These are phyloP conservation scores for Coelopa frigida DNA, from an alignment of 1,140 invertebrate genomes.

Conservation along the genomic window DNA sequence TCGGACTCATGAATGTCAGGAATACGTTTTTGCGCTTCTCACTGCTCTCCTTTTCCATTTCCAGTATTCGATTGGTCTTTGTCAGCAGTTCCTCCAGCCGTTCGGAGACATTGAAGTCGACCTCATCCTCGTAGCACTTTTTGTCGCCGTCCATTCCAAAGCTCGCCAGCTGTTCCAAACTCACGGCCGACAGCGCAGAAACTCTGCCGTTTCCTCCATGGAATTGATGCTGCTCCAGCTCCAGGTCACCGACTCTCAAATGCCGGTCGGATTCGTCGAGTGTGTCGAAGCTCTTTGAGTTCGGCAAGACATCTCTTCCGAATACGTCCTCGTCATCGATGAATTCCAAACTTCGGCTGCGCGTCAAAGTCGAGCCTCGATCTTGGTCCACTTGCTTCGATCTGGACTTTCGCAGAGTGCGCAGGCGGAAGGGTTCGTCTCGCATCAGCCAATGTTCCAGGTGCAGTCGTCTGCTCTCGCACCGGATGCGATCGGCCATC, in stretches of 20 bases:
- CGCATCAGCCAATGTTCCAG: slow-evolving; percentile 60
- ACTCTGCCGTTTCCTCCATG: too few species aligned
- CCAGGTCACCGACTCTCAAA: not conserved
- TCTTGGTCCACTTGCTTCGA: slow-evolving; percentile 50
- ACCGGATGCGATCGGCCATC: slow-evolving; percentile 55
- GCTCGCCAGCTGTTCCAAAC: not conserved
- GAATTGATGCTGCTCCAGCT: not conserved
- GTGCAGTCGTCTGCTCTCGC: slow-evolving; percentile 57
- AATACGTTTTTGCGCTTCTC: too few species aligned
- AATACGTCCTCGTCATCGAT: slow-evolving; percentile 46
- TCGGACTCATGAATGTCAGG: too few species aligned
- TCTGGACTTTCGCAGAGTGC: slow-evolving; percentile 40
- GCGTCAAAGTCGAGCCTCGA: slow-evolving; percentile 51
- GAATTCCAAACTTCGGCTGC: slow-evolving; percentile 57
- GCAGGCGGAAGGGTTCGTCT: slow-evolving; percentile 45
- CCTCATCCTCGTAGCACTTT: slow-evolving; percentile 16
- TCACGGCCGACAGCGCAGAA: too few species aligned
- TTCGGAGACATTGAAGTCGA: slow-evolving; percentile 35
- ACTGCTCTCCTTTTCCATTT: too few species aligned
- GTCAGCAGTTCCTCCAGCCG: slow-evolving; percentile 30
- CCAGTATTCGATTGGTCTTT: too few species aligned
- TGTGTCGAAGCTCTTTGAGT: slow-evolving; percentile 30
- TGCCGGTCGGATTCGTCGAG: slow-evolving; percentile 11
- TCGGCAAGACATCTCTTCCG: slow-evolving; percentile 43
- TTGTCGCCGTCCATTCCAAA: not conserved